Percentiles rank a stretch among this genome's conserved stretches.
Conservation (phyloP, 2,888 invertebrate genomes). For the Corythucha ciliata region DNA sequence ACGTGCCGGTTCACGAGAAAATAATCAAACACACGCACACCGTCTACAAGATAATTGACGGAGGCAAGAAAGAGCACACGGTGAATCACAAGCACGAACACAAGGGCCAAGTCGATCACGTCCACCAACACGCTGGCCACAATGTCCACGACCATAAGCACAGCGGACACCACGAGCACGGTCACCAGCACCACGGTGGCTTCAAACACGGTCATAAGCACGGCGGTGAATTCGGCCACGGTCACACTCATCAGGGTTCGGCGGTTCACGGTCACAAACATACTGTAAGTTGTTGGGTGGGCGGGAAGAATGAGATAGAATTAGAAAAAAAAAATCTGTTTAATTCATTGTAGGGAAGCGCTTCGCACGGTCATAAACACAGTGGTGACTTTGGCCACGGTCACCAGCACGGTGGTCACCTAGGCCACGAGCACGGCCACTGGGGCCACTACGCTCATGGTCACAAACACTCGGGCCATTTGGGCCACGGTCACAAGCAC, state of each 20-base stretch:
- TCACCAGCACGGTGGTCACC: conserved; percentile 43
- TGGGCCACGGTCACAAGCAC: conserved; percentile 31
- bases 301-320: no score
- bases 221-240: conserved; percentile 43
- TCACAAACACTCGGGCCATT: conserved; percentile 27
- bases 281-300: no score
- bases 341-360: no score
- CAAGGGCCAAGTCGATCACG: conserved; percentile 34
- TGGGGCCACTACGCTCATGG: conserved; percentile 29
- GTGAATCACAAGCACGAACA: conserved; percentile 37
- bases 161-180: conserved; percentile 31
- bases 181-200: conserved; percentile 36
- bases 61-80: conserved; percentile 35
- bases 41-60: conserved; percentile 47
- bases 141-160: conserved; percentile 34
- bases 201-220: conserved; percentile 40
- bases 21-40: conserved; percentile 62
- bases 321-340: no score
- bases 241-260: no score
- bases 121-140: conserved; percentile 35
- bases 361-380: conserved; percentile 43
- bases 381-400: conserved; percentile 44
- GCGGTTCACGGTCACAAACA: conserved; percentile 43
- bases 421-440: conserved; percentile 34
- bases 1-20: conserved; percentile 58